A percentile compares a stretch with the other conserved stretches of the same genome.
Conservation (phyloP, 2,888 invertebrate genomes). For the Cephus spinipes region DNA sequence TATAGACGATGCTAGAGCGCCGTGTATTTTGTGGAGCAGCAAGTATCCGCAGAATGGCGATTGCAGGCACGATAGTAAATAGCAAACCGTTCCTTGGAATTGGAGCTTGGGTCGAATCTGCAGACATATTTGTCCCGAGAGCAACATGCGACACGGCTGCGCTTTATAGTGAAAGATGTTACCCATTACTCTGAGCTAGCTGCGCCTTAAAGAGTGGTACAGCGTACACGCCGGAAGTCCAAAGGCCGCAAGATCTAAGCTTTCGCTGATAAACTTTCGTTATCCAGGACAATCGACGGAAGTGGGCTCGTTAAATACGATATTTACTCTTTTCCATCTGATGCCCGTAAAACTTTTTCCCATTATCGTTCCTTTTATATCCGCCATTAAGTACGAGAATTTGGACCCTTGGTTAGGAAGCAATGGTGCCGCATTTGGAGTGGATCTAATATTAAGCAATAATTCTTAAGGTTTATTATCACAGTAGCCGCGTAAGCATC, state of each 20-base stretch:
- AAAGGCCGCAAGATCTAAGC: not conserved
- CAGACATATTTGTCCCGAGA: conserved; percentile 37
- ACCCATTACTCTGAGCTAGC: conserved; percentile 24
- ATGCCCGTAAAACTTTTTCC: not conserved
- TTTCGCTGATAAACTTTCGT: not conserved
- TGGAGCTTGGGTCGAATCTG: conserved; percentile 34
- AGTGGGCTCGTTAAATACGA: not conserved
- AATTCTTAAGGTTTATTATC: not conserved
- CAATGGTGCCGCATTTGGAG: not conserved
- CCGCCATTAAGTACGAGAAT: not conserved
- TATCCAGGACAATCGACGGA: not conserved
- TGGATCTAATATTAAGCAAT: not conserved
- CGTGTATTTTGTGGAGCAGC: not conserved
- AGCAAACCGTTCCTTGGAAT: conserved; percentile 33
- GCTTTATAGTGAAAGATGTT: conserved; percentile 37
- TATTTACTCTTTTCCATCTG: not conserved
- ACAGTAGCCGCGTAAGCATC: not conserved
- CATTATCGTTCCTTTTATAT: not conserved
- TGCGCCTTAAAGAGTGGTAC: not conserved
- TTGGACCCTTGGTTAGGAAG: not conserved
- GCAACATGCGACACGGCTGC: conserved; percentile 26
- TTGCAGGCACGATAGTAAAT: conserved; percentile 33
- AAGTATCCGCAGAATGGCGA: conserved; percentile 20
- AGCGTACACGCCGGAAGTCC: not conserved
- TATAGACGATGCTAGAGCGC: not conserved